phyloP scores from a whole-genome alignment of 2,888 invertebrate genomes.

The Diarsia rubi region DNA sequence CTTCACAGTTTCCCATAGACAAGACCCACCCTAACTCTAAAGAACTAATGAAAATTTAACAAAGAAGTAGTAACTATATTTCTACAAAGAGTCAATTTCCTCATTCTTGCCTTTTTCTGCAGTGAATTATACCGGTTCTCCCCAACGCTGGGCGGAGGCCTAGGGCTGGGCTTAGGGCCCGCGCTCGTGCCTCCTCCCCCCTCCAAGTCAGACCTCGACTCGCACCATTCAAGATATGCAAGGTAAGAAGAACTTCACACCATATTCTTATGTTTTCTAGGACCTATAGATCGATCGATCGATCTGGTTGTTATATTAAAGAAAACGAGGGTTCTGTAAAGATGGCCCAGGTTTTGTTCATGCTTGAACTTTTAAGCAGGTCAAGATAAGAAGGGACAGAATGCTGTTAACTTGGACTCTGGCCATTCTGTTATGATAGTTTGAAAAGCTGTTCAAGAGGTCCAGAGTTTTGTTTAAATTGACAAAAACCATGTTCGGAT shows the following conservation, averaged over 20 bases:
- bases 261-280: neutral
- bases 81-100: conserved; percentile 31
- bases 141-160: conserved; percentile 95
- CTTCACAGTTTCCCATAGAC: neutral
- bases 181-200: conserved; percentile 95
- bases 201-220: conserved; percentile 90
- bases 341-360: no score
- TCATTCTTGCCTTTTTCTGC: conserved; percentile 51
- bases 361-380: neutral
- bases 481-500: neutral
- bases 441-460: neutral
- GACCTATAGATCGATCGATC: no score
- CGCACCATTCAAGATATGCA: conserved; percentile 92
- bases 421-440: no score
- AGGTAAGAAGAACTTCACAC: conserved; percentile 75
- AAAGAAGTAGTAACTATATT: conserved; percentile 55
- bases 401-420: neutral
- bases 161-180: conserved; percentile 93
- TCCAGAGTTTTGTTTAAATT: neutral
- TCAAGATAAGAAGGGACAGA: neutral
- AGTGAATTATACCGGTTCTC: conserved; percentile 98
- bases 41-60: neutral
- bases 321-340: no score
- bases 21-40: neutral
- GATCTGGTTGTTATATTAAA: no score